Percentiles rank a stretch among this genome's conserved stretches.
Evolutionary conservation across 2,797 vertebrate genomes (phyloP).

Genomic region (Trichosurus vulpecula): DNA sequence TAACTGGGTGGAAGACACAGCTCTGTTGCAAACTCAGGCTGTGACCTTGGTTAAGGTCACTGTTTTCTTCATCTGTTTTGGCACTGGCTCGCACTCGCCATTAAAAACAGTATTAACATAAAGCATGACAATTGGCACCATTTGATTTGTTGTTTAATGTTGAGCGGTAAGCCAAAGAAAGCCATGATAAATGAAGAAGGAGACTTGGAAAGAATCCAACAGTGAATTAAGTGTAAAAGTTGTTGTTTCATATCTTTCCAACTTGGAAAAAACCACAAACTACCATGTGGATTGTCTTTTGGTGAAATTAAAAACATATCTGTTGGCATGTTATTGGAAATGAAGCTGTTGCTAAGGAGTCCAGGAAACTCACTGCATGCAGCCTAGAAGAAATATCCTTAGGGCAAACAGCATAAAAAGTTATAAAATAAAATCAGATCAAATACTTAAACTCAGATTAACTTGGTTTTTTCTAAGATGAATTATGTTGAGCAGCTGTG

Average conservation of each 20-base stretch:
- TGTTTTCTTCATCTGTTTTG: neutral
- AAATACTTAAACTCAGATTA: neutral
- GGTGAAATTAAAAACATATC: neutral
- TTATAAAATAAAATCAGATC: neutral
- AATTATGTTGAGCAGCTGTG: neutral
- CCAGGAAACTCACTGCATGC: neutral
- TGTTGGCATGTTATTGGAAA: neutral
- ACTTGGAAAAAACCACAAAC: neutral
- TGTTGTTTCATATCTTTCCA: neutral
- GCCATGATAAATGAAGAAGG: neutral
- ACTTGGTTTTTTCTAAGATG: neutral
- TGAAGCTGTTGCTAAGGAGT: neutral
- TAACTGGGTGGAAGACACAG: neutral
- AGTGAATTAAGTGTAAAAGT: neutral
- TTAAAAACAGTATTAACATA: neutral
- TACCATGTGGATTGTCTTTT: neutral
- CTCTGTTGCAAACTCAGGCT: neutral
- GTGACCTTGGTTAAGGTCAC: neutral
- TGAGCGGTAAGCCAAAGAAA: neutral
- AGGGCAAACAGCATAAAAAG: constrained; percentile 1
- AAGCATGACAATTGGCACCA: neutral
- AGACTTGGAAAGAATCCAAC: neutral
- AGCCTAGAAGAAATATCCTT: neutral
- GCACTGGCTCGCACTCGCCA: neutral
- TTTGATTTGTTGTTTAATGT: constrained; percentile 17